Evolutionary conservation across 2,888 invertebrate genomes (phyloP), one percentile per base, ranked within the genome.

Genomic region (Maniola hyperantus): DNA sequence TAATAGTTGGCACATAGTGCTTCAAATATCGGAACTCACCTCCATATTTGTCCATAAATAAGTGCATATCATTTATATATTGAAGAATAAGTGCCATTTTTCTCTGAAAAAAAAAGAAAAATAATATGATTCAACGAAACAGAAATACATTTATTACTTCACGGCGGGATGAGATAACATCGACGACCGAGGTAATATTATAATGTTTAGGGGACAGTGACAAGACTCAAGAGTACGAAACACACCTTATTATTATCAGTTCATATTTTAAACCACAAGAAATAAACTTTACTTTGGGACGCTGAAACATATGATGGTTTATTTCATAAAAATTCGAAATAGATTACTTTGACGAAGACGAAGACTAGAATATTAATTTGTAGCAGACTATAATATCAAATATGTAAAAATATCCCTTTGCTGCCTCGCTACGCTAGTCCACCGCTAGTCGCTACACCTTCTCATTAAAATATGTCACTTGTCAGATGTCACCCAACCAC

Each of bases 51-150:
- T 97, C 95, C 94, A 97, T 94, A 87, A 95, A 95, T 87, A 94
- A 94, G 89, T 96, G 95, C 92, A 97, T 95, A 87, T 94, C 94
- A 87, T 96, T 95, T 92, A 96, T 94, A 88, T 95, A 95, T 88
- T 95, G 94, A 93, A 96, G 94, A 92, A 97, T 94, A 93, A 96
- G 94, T 93, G 96, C 96, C 97, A 97, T 97, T 85, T 85, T 79
- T 84, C 87, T 89, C 94, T 94, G 93, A 72, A 93, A 93, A 80
- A 46, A 70, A 71, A 74, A 55, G 48, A 48, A 66, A 66, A 50
- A 42, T 61, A 50, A 42, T 51, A 42, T 36, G 58, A 51, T 62
- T 57, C 44, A 60, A 64, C 58, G 44, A 33, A 26, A 55, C 61
- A 61, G 61, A 64, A 64, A 67, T 62, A 60, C 11, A 65, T n/a